Evolutionary conservation across 2,797 vertebrate genomes (phyloP).

Genomic region (Anguilla pacifica): DNA sequence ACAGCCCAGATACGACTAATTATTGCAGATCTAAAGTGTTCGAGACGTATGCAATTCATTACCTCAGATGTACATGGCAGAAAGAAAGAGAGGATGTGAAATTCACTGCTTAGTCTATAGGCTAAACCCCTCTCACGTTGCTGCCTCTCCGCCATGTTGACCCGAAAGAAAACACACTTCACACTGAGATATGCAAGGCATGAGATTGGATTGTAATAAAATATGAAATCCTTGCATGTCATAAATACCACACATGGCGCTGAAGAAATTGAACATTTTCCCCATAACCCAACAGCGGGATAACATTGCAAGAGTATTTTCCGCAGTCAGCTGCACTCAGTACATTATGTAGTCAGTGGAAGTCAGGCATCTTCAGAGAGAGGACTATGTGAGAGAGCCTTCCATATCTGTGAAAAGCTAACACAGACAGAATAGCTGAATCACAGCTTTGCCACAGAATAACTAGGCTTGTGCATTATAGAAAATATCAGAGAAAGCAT

Average conservation of each 20-base stretch:
- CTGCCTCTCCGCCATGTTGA: not conserved
- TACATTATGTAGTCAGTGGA: not conserved
- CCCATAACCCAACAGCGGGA: not conserved
- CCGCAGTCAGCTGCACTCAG: not conserved
- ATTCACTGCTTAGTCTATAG: not conserved
- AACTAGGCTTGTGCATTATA: not conserved
- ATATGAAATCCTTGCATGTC: not conserved
- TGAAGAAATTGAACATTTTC: not conserved
- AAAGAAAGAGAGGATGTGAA: not conserved
- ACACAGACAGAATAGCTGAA: not conserved
- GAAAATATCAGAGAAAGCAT: not conserved
- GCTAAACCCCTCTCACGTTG: not conserved
- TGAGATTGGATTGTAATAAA: constrained; percentile 15
- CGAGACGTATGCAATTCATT: constrained; percentile 3
- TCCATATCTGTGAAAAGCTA: not conserved
- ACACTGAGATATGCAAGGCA: not conserved
- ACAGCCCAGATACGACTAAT: not conserved
- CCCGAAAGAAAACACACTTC: not conserved
- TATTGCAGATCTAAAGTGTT: not conserved
- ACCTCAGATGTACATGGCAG: not conserved
- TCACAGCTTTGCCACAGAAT: not conserved
- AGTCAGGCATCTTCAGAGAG: not conserved
- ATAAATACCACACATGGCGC: constrained; percentile 6
- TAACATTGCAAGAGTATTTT: not conserved
- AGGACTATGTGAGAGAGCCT: not conserved